Evolutionary conservation across 2,113 vertebrate genomes (phyloP).

Genomic region (Cheirogaleus medius): DNA sequence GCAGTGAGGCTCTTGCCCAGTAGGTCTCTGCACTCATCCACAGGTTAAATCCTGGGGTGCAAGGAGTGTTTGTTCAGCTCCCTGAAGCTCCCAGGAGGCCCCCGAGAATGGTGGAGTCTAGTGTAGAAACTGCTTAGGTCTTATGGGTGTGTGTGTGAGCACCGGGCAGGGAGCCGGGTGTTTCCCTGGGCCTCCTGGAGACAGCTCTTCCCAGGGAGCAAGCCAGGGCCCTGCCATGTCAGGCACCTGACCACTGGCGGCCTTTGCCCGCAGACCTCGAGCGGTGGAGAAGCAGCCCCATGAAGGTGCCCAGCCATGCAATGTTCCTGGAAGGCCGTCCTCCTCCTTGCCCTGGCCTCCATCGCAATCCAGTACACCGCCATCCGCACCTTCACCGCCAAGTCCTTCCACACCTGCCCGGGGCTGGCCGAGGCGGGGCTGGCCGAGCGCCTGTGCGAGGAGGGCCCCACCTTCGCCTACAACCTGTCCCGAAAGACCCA

Average conservation of each 20-base stretch:
- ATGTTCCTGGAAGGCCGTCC: slow-evolving; percentile 99
- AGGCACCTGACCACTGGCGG: neutral
- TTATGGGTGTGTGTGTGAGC: no score
- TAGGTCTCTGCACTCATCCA: neutral
- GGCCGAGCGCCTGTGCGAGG: slow-evolving; percentile 92
- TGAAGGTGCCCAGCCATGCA: slow-evolving; percentile 98
- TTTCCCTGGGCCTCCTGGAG: neutral
- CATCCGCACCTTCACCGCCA: slow-evolving; percentile 96
- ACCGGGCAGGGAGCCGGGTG: neutral
- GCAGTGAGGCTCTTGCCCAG: neutral
- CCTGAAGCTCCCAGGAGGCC: neutral
- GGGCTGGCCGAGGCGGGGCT: slow-evolving; percentile 89
- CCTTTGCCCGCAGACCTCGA: slow-evolving; percentile 75
- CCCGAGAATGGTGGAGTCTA: no score
- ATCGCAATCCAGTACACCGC: slow-evolving; percentile 99
- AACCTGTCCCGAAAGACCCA: slow-evolving; percentile 94
- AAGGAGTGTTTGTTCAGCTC: neutral
- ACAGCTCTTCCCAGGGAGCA: neutral
- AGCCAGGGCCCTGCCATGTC: rapidly evolving
- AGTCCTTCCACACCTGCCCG: slow-evolving; percentile 95
- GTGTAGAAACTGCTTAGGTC: neutral
- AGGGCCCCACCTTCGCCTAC: slow-evolving; percentile 89
- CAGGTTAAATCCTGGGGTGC: neutral
- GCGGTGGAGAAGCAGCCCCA: slow-evolving; percentile 84
- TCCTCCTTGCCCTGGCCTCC: slow-evolving; percentile 97